phyloP scores from a whole-genome alignment of 2,888 invertebrate genomes.

The Cheilosia pagana region DNA sequence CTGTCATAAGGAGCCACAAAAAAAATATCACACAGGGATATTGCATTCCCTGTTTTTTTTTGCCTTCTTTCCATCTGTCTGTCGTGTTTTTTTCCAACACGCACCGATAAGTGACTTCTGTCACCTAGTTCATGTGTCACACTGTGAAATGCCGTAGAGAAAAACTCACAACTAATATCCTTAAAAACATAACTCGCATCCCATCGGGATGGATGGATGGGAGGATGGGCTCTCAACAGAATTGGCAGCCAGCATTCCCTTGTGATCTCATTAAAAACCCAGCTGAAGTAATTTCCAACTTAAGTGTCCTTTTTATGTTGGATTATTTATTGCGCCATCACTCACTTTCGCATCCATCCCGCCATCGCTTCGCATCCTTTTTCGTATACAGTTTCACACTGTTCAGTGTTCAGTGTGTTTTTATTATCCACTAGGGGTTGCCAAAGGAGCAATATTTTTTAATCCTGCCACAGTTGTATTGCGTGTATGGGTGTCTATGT shows the following conservation, averaged over 20 bases:
- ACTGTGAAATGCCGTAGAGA: neutral
- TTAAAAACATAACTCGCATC: conserved; percentile 51
- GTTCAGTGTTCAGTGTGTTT: conserved; percentile 60
- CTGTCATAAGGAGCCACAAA: conserved; percentile 5
- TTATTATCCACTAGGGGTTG: conserved; percentile 75
- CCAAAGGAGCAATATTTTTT: conserved; percentile 73
- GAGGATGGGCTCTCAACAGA: conserved; percentile 7
- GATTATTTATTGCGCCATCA: conserved; percentile 76
- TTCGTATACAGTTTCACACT: conserved; percentile 60
- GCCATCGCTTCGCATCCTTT: conserved; percentile 57
- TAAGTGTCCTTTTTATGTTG: conserved; percentile 76
- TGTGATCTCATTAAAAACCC: conserved; percentile 76
- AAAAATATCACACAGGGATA: conserved; percentile 5
- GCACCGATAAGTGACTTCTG: conserved; percentile 36
- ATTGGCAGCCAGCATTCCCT: conserved; percentile 69
- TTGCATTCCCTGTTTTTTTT: conserved; percentile 1
- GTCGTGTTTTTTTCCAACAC: neutral
- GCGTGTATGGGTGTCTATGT: conserved; percentile 12
- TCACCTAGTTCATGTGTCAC: conserved; percentile 36
- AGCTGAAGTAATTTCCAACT: conserved; percentile 76
- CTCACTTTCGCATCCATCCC: conserved; percentile 69
- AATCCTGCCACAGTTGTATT: conserved; percentile 70
- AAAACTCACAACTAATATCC: conserved; percentile 36
- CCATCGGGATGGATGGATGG: conserved; percentile 12
- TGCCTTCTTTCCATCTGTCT: conserved; percentile 22